Percentiles rank a stretch among this genome's conserved stretches.
These are phyloP conservation scores for Drosophila multiciliata DNA, from an alignment of 2,888 invertebrate species.

Conservation along the genomic window DNA sequence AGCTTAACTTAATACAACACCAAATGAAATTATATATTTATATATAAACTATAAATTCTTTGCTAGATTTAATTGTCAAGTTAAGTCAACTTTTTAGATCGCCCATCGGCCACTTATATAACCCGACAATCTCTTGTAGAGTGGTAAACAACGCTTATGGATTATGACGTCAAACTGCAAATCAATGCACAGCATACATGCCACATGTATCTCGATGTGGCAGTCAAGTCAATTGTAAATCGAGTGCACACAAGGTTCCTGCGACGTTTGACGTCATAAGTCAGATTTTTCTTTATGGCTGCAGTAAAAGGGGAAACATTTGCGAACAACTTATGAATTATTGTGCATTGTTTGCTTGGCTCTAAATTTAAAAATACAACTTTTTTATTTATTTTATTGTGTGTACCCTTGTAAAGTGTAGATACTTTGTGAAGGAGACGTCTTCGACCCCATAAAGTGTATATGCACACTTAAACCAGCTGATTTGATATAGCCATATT, in stretches of 20 bases:
- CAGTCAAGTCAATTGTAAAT: slow-evolving; percentile 27
- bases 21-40: too few relatives aligned
- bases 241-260: slow-evolving; percentile 32
- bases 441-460: neutral
- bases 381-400: neutral
- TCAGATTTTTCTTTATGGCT: neutral
- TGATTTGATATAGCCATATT: neutral
- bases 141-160: slow-evolving; percentile 6
- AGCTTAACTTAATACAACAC: neutral
- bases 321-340: slow-evolving; percentile 25
- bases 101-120: neutral
- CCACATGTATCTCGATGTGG: slow-evolving; percentile 6
- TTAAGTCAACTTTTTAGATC: neutral
- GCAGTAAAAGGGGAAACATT: slow-evolving; percentile 4
- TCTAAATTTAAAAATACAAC: neutral
- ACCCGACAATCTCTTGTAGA: neutral
- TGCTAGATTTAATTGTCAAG: too few relatives aligned
- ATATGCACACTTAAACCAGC: neutral
- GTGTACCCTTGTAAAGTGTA: neutral
- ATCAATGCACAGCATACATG: slow-evolving; percentile 24
- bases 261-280: slow-evolving; percentile 50
- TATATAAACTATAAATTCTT: neutral
- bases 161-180: slow-evolving; percentile 48
- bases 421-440: neutral
- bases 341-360: slow-evolving; percentile 25